Percentiles rank a stretch among this genome's conserved stretches.
These are phyloP conservation scores for Chrysolina haemoptera DNA, from an alignment of 2,888 invertebrate species.

Conservation along the genomic window DNA sequence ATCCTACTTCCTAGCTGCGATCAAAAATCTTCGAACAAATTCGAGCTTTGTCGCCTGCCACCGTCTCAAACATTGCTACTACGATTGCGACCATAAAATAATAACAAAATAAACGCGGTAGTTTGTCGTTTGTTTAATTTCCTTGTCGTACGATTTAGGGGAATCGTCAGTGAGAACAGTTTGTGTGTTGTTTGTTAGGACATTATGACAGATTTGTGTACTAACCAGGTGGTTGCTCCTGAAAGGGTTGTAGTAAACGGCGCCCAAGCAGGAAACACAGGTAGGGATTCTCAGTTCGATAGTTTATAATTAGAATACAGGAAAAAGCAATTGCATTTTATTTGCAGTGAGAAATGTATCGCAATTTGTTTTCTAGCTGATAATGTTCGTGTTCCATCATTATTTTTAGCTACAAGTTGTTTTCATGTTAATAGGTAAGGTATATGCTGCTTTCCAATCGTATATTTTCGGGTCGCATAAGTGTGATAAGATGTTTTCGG, in stretches of 20 bases:
- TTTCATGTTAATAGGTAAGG: neutral
- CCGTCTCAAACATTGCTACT: slow-evolving; percentile 28
- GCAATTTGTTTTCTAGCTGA: neutral
- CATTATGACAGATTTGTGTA: slow-evolving; percentile 48
- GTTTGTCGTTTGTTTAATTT: slow-evolving; percentile 41
- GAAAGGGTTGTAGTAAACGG: slow-evolving; percentile 44
- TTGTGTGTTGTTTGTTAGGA: slow-evolving; percentile 21
- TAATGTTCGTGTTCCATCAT: neutral
- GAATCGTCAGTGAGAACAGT: slow-evolving; percentile 27
- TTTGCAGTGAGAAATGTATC: neutral
- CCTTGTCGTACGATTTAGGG: slow-evolving; percentile 31
- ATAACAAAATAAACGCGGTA: slow-evolving; percentile 41
- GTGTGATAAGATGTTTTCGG: neutral
- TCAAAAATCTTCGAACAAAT: slow-evolving; percentile 39
- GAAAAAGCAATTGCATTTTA: neutral
- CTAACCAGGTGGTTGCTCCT: slow-evolving; percentile 39
- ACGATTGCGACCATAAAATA: slow-evolving; percentile 37
- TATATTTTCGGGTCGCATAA: neutral
- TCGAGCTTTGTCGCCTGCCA: slow-evolving; percentile 34
- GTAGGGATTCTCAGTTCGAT: slow-evolving; percentile 30
- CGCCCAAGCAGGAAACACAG: slow-evolving; percentile 37
- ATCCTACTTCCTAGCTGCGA: slow-evolving; percentile 38
- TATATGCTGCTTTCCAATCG: neutral
- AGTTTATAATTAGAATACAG: neutral
- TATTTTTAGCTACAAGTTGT: slow-evolving; percentile 15